phyloP scores from a whole-genome alignment of 2,888 invertebrate genomes.

The Empis stercorea region DNA sequence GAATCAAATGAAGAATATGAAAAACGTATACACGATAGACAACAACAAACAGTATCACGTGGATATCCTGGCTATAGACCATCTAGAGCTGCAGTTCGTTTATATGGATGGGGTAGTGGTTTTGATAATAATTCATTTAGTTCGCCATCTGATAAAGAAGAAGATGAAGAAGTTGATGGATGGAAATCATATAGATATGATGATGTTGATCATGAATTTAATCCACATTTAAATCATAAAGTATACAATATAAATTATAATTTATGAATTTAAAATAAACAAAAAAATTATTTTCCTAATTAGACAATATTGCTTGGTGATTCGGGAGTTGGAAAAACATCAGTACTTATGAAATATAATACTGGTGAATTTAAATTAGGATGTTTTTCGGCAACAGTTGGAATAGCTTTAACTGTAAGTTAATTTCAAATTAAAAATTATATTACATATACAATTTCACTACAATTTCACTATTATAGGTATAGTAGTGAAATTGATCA shows the following conservation, averaged over 20 bases:
- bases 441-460: too few species aligned
- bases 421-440: not conserved
- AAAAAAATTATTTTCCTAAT: constrained; percentile 12
- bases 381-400: constrained; percentile 88
- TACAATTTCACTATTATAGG: too few species aligned
- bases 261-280: not conserved
- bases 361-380: constrained; percentile 83
- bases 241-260: constrained; percentile 33
- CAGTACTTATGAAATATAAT: constrained; percentile 83
- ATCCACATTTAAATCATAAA: constrained; percentile 54
- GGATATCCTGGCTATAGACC: constrained; percentile 71
- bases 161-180: constrained; percentile 25
- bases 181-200: constrained; percentile 36
- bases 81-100: constrained; percentile 51
- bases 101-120: constrained; percentile 33
- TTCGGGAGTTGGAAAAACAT: constrained; percentile 88
- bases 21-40: constrained; percentile 19
- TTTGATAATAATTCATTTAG: not conserved
- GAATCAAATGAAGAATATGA: constrained; percentile 45
- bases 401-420: constrained; percentile 90
- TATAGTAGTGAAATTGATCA: too few species aligned
- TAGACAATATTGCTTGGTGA: constrained; percentile 90
- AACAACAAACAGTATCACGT: constrained; percentile 53
- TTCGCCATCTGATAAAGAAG: constrained; percentile 10
- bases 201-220: constrained; percentile 26